Evolutionary conservation across 1,140 invertebrate species (phyloP).

Genomic region (Bombus sylvicola): DNA sequence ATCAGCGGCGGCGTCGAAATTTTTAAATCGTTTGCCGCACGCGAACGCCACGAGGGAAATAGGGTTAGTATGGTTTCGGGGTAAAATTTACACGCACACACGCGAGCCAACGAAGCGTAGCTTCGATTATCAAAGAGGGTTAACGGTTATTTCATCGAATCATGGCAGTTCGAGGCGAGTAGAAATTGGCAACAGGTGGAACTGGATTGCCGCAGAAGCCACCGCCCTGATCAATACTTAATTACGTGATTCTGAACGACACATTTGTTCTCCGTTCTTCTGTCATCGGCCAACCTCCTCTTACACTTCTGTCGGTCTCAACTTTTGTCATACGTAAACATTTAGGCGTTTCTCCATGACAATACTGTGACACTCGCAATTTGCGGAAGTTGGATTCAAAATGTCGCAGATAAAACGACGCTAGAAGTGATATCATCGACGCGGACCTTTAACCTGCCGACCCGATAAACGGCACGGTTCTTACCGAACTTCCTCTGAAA

Average conservation of each 20-base stretch:
- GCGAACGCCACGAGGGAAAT: not conserved
- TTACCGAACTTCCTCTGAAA: not conserved
- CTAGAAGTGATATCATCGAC: not conserved
- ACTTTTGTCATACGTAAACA: not conserved
- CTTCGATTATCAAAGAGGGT: slow-evolving; percentile 44
- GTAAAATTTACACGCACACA: not conserved
- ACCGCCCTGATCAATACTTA: slow-evolving; percentile 79
- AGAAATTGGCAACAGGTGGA: slow-evolving; percentile 75
- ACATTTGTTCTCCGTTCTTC: slow-evolving; percentile 29
- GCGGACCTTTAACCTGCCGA: not conserved
- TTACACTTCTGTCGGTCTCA: not conserved
- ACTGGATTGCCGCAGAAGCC: slow-evolving; percentile 64
- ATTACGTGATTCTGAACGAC: slow-evolving; percentile 70
- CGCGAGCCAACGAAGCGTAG: not conserved
- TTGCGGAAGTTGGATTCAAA: not conserved
- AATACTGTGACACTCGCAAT: too few relatives aligned
- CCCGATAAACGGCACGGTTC: not conserved
- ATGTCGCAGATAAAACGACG: not conserved
- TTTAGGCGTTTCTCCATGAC: not conserved
- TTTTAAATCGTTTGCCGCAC: too few relatives aligned
- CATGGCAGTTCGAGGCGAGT: slow-evolving; percentile 44
- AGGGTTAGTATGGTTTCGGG: slow-evolving; percentile 1
- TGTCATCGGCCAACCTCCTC: not conserved
- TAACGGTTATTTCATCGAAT: slow-evolving; percentile 70
- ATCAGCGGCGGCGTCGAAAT: not conserved